Percentiles rank a stretch among this genome's conserved stretches.
Evolutionary conservation across 1,140 invertebrate genomes (phyloP).

Genomic region (Macrotrachela quadricornifera): DNA sequence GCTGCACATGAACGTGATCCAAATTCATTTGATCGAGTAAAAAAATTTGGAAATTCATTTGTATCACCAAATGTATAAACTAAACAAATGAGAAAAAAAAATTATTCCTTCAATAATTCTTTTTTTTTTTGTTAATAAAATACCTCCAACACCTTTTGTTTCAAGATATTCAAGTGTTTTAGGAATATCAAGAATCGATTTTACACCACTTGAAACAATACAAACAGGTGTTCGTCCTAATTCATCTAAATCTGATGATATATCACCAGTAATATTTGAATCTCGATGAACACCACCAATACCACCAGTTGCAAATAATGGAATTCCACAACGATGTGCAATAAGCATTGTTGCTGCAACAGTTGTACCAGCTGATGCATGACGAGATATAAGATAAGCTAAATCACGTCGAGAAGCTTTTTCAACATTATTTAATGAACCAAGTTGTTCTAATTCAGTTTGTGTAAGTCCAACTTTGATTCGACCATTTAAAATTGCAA

Average conservation of each 20-base stretch:
- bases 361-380: constrained; percentile 51
- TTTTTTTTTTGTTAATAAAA: too few relatives aligned
- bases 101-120: not conserved
- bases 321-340: constrained; percentile 54
- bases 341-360: constrained; percentile 76
- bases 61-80: not conserved
- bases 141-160: constrained; percentile 54
- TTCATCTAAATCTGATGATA: constrained; percentile 82
- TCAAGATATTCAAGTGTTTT: constrained; percentile 84
- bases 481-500: constrained; percentile 62
- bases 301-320: constrained; percentile 76
- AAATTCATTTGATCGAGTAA: constrained; percentile 4
- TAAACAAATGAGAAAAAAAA: not conserved
- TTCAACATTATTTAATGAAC: constrained; percentile 15
- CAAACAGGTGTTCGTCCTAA: constrained; percentile 60
- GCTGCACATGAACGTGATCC: not conserved
- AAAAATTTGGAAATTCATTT: constrained; percentile 10
- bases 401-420: constrained; percentile 58
- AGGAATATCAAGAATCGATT: constrained; percentile 84
- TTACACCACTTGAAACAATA: constrained; percentile 80
- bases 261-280: constrained; percentile 42
- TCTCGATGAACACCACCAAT: constrained; percentile 80
- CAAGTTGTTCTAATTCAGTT: constrained; percentile 38
- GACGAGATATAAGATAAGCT: constrained; percentile 46
- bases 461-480: constrained; percentile 49